phyloP scores from a whole-genome alignment of 2,797 vertebrate species.

The Mus minutoides region DNA sequence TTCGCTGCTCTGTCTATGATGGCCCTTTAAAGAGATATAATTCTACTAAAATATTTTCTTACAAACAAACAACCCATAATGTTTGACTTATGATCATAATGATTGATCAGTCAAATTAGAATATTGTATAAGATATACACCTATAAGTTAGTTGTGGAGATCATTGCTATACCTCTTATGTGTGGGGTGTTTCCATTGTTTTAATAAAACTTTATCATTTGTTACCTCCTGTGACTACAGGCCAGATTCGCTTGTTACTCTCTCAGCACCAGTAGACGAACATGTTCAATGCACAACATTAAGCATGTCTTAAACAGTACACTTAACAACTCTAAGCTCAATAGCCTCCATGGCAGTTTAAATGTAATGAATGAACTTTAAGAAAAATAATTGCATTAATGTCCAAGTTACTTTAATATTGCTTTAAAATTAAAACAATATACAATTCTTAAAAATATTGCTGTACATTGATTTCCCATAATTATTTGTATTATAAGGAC shows the following conservation, averaged over 20 bases:
- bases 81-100: background rate
- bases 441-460: background rate
- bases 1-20: background rate
- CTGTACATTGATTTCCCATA: background rate
- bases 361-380: background rate
- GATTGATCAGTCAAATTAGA: background rate
- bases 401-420: background rate
- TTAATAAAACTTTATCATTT: background rate
- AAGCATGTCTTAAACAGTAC: background rate
- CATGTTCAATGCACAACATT: background rate
- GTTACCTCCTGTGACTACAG: background rate
- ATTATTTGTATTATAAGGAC: background rate
- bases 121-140: background rate
- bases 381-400: conserved; percentile 10
- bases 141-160: background rate
- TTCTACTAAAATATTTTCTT: background rate
- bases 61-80: background rate
- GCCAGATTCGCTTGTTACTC: background rate
- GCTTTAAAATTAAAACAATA: background rate
- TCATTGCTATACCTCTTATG: background rate
- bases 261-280: background rate
- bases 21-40: background rate
- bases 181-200: background rate
- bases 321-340: background rate
- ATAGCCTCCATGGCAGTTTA: background rate